Conservation (phyloP, 2,888 invertebrate species). For the Trichacis sp. region DNA sequence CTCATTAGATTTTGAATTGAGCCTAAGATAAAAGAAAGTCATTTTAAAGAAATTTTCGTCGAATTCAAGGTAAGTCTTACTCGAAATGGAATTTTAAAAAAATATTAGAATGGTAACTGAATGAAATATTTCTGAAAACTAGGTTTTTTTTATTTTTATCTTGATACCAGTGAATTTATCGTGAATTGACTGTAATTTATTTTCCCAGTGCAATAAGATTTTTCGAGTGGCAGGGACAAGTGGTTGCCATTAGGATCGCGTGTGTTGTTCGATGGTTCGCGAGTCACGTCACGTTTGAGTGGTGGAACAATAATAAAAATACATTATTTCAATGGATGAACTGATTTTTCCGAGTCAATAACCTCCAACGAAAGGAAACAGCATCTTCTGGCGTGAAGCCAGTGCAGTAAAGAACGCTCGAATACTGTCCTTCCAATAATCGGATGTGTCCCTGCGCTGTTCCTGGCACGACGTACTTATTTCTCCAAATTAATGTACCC, state of each 20-base stretch:
- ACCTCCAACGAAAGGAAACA: slow-evolving; percentile 64
- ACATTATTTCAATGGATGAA: slow-evolving; percentile 67
- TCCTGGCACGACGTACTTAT: slow-evolving; percentile 66
- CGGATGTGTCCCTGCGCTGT: slow-evolving; percentile 66
- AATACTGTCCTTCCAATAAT: slow-evolving; percentile 65
- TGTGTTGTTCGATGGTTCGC: not conserved
- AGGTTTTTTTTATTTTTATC: too few relatives aligned
- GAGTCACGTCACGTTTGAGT: not conserved
- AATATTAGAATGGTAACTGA: too few relatives aligned
- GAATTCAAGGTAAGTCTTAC: too few relatives aligned
- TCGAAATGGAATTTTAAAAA: too few relatives aligned
- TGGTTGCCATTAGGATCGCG: not conserved
- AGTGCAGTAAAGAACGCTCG: slow-evolving; percentile 59
- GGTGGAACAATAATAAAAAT: slow-evolving; percentile 59
- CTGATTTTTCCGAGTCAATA: slow-evolving; percentile 63
- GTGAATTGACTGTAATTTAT: too few relatives aligned
- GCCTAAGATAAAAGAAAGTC: too few relatives aligned
- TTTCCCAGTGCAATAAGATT: too few relatives aligned
- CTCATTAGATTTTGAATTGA: too few relatives aligned
- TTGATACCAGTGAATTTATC: too few relatives aligned
- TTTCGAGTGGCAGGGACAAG: not conserved
- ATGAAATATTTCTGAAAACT: too few relatives aligned
- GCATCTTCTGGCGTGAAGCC: slow-evolving; percentile 63
- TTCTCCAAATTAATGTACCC: slow-evolving; percentile 63
- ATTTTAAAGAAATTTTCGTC: too few relatives aligned